Evolutionary conservation across 2,797 vertebrate genomes (phyloP).

Genomic region (Gymnothorax javanicus): DNA sequence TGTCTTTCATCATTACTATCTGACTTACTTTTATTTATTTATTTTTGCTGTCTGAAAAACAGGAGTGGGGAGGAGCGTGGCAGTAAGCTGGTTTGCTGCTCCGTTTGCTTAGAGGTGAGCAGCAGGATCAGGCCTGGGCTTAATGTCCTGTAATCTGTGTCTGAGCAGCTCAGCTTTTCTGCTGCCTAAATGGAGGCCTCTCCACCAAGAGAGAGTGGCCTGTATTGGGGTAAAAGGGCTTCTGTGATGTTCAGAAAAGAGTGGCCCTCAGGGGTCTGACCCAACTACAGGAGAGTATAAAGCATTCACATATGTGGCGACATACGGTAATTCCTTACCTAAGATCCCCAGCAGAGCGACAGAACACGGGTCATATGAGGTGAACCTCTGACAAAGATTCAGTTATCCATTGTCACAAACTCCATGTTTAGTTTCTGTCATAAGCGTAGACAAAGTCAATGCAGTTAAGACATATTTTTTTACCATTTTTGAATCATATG

Average conservation of each 20-base stretch:
- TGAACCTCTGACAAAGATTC: too few species aligned
- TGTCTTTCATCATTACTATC: constrained; percentile 62
- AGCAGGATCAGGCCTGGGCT: constrained; percentile 40
- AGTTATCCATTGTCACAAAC: too few species aligned
- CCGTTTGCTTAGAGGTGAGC: constrained; percentile 44
- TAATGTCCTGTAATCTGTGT: constrained; percentile 39
- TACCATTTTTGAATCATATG: too few species aligned
- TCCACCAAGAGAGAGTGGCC: neutral
- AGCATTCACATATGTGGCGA: neutral
- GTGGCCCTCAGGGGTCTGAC: constrained; percentile 11
- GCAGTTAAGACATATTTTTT: too few species aligned
- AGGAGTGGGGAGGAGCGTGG: constrained; percentile 61
- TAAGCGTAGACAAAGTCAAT: too few species aligned
- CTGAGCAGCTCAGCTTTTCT: constrained; percentile 6
- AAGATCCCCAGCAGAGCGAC: too few species aligned
- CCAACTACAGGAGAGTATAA: neutral
- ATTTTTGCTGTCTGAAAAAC: constrained; percentile 53
- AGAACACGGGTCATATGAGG: too few species aligned
- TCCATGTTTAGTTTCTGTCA: too few species aligned
- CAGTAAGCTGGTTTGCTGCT: constrained; percentile 57
- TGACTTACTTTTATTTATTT: constrained; percentile 57
- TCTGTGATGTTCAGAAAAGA: constrained; percentile 11
- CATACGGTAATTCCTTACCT: too few species aligned
- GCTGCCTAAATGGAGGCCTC: constrained; percentile 4
- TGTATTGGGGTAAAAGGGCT: constrained; percentile 17